These are phyloP conservation scores for Zaprionus ornatus DNA, from an alignment of 1,140 invertebrate genomes.

Conservation along the genomic window DNA sequence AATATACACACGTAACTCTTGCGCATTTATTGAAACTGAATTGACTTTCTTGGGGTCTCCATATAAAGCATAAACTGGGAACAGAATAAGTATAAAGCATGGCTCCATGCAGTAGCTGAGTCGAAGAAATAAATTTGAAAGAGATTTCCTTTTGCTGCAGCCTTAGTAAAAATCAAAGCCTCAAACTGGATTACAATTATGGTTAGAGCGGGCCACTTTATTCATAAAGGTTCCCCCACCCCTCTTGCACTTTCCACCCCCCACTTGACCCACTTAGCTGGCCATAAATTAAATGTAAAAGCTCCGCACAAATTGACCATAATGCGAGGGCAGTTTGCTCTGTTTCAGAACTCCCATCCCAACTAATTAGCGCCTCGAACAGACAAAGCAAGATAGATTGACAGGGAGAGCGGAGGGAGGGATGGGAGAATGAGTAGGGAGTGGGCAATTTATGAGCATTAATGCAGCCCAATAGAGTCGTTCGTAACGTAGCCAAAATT, in stretches of 20 bases:
- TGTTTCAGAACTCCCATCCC: constrained; percentile 4
- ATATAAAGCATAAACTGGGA: constrained; percentile 15
- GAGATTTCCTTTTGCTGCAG: constrained; percentile 32
- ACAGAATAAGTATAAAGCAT: neutral
- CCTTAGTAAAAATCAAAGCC: constrained; percentile 69
- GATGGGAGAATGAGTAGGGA: neutral
- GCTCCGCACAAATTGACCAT: constrained; percentile 36
- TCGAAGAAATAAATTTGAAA: constrained; percentile 20
- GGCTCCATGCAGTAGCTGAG: neutral
- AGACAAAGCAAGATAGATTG: neutral
- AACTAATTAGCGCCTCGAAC: constrained; percentile 38
- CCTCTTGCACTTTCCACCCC: too few species aligned
- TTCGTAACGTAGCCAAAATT: neutral
- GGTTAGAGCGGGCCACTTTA: constrained; percentile 62
- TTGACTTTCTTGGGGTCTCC: neutral
- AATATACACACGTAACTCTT: constrained; percentile 1
- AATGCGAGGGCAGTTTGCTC: constrained; percentile 20
- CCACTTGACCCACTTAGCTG: constrained; percentile 7
- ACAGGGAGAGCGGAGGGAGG: neutral
- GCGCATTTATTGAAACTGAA: neutral
- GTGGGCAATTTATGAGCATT: neutral
- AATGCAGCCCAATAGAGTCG: neutral
- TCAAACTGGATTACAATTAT: constrained; percentile 84
- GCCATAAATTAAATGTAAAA: constrained; percentile 25
- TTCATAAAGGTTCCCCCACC: neutral